Conservation (phyloP, 2,113 vertebrate genomes). For the Paraplagusia blochii region DNA sequence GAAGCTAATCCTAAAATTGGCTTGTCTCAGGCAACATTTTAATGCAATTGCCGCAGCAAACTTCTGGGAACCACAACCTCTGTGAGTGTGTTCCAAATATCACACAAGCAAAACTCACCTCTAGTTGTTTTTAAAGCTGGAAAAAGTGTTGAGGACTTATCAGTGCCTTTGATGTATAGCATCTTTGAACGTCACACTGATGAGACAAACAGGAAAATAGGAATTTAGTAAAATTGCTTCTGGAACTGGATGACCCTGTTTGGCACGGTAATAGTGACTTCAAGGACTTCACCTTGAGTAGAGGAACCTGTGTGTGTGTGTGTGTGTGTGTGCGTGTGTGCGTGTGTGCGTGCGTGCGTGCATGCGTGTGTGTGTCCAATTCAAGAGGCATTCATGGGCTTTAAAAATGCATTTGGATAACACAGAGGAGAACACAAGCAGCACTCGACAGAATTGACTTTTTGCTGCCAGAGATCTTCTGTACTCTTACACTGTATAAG, state of each 20-base stretch:
- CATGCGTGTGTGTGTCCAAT: too few species aligned
- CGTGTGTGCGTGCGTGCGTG: too few species aligned
- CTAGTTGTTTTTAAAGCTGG: constrained; percentile 4
- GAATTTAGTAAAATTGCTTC: constrained; percentile 30
- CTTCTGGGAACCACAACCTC: neutral
- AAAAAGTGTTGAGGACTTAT: constrained; percentile 31
- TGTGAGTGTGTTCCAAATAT: constrained; percentile 51
- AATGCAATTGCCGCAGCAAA: constrained; percentile 50
- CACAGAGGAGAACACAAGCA: constrained; percentile 69
- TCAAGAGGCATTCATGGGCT: constrained; percentile 51
- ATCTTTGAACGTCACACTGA: constrained; percentile 52
- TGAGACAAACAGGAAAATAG: constrained; percentile 63
- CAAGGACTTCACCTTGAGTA: constrained; percentile 25
- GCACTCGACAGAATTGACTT: constrained; percentile 49
- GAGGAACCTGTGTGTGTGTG: too few species aligned
- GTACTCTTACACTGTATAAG: constrained; percentile 49
- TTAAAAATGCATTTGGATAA: constrained; percentile 59
- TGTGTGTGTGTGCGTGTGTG: too few species aligned
- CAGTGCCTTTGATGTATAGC: constrained; percentile 38
- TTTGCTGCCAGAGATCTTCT: constrained; percentile 45
- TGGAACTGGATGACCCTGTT: constrained; percentile 24
- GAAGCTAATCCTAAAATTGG: constrained; percentile 58
- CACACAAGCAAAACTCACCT: constrained; percentile 21
- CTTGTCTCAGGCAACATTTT: constrained; percentile 52
- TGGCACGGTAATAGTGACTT: constrained; percentile 38